Evolutionary conservation across 2,888 invertebrate species (phyloP).

Genomic region (Diaphora mendica): DNA sequence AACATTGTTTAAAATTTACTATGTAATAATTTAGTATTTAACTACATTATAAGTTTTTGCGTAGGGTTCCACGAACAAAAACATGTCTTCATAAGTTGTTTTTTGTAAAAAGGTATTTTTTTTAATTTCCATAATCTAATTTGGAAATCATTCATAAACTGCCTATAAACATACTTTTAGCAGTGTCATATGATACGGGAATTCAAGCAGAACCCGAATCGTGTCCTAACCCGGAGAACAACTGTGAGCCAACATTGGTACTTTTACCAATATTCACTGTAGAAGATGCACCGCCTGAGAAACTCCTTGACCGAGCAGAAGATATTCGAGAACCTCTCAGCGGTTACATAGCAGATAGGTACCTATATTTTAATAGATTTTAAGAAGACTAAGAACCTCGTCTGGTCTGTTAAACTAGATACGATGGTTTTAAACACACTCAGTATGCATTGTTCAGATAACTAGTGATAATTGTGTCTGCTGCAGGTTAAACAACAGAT

Average conservation of each 20-base stretch:
- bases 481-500: constrained; percentile 19
- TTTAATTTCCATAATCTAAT: no score
- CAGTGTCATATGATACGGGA: background rate
- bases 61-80: no score
- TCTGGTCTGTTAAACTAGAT: background rate
- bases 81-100: no score
- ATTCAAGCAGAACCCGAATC: constrained; percentile 10
- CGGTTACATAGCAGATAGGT: constrained; percentile 29
- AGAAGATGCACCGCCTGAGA: constrained; percentile 68
- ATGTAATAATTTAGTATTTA: no score
- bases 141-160: background rate
- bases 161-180: background rate
- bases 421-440: background rate
- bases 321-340: constrained; percentile 19
- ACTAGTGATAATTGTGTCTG: background rate
- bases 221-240: constrained; percentile 34
- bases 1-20: no score
- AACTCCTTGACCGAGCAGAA: constrained; percentile 37
- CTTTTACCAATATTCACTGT: constrained; percentile 73
- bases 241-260: constrained; percentile 66
- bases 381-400: background rate
- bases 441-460: background rate
- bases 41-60: no score
- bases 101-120: no score
- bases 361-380: background rate